phyloP scores from a whole-genome alignment of 2,797 vertebrate genomes.

The Cirrhinus mrigala region DNA sequence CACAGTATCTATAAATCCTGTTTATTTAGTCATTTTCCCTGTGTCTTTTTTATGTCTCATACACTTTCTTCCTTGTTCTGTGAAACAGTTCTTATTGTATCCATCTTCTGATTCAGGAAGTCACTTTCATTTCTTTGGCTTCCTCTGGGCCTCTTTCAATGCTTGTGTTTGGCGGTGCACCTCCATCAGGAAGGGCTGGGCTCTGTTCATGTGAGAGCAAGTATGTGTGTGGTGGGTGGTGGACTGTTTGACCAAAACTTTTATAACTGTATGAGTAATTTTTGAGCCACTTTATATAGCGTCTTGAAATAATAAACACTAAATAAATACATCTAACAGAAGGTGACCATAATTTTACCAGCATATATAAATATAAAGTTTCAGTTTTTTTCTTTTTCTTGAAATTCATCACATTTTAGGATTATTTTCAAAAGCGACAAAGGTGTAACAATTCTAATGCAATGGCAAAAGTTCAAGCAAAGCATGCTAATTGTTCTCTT shows the following conservation, averaged over 20 bases:
- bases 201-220: not conserved
- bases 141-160: constrained; percentile 28
- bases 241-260: not conserved
- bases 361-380: not conserved
- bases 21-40: not conserved
- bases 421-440: no score
- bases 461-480: no score
- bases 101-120: constrained; percentile 11
- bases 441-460: no score
- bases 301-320: not conserved
- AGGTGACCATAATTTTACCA: not conserved
- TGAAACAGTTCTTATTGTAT: constrained; percentile 24
- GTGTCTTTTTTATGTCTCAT: not conserved
- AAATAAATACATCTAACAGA: not conserved
- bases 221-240: not conserved
- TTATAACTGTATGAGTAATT: not conserved
- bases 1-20: constrained; percentile 5
- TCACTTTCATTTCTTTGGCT: constrained; percentile 18
- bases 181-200: constrained; percentile 18
- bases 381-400: not conserved
- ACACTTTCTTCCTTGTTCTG: constrained; percentile 17
- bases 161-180: not conserved
- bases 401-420: not conserved
- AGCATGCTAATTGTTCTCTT: no score
- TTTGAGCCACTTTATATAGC: not conserved